These are phyloP conservation scores for Elachura formosa DNA, from an alignment of 2,113 vertebrate genomes.

Conservation along the genomic window DNA sequence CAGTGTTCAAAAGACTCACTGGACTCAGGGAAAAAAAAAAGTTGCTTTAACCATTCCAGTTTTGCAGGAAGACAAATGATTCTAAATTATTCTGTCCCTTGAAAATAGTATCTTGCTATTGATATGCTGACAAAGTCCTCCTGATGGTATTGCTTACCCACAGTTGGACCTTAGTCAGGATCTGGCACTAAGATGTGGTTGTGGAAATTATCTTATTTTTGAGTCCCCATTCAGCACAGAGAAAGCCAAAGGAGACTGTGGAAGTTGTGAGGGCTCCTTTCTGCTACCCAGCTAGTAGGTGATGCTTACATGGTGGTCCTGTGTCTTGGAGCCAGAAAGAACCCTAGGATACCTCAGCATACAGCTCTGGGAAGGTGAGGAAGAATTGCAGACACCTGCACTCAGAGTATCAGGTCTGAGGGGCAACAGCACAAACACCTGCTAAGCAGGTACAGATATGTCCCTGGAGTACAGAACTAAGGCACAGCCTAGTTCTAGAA, in stretches of 20 bases:
- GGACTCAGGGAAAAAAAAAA: not conserved
- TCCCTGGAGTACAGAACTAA: not conserved
- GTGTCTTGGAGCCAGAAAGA: not conserved
- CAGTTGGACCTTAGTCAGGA: not conserved
- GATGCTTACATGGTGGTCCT: not conserved
- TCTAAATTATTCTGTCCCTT: not conserved
- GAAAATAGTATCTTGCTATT: not conserved
- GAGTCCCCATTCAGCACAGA: not conserved
- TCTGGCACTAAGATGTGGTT: not conserved
- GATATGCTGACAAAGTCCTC: not conserved
- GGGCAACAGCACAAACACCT: not conserved
- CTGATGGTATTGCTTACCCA: not conserved
- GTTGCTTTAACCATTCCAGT: not conserved
- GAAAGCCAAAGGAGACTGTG: not conserved
- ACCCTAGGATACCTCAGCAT: not conserved
- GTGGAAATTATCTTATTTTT: not conserved
- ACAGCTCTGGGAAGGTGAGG: not conserved
- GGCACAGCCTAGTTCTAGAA: not conserved
- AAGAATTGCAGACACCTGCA: not conserved
- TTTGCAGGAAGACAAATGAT: not conserved
- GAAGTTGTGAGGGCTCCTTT: not conserved
- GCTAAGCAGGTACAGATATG: not conserved
- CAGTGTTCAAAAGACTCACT: not conserved
- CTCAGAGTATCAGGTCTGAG: not conserved
- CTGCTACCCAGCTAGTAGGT: not conserved